phyloP scores from a whole-genome alignment of 2,113 vertebrate genomes.

The Phyllostomus discolor region DNA sequence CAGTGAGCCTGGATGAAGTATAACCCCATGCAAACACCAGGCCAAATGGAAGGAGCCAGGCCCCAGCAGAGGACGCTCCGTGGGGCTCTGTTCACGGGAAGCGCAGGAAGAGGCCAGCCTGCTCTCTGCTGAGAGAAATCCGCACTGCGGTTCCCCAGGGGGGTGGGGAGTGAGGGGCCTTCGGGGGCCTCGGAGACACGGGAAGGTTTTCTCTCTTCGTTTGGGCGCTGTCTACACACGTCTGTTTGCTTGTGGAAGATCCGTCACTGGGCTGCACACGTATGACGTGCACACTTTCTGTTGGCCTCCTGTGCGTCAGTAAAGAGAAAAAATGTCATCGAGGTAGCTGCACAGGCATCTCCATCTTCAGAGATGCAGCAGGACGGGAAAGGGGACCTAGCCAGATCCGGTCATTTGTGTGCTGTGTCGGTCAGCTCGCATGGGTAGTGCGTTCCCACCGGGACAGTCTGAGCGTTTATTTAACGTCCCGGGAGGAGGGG shows the following conservation, averaged over 20 bases:
- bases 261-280: neutral
- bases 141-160: neutral
- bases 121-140: neutral
- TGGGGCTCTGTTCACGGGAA: neutral
- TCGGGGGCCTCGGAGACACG: neutral
- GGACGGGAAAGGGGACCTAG: slow-evolving; percentile 5
- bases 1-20: fast-evolving
- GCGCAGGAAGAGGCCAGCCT: neutral
- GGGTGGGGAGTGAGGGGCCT: neutral
- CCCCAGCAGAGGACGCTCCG: neutral
- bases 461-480: slow-evolving; percentile 74
- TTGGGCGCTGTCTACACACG: neutral
- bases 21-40: neutral
- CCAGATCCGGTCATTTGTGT: slow-evolving; percentile 46
- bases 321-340: neutral
- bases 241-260: neutral
- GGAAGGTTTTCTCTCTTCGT: neutral
- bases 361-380: neutral
- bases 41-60: neutral
- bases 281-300: neutral
- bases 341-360: neutral
- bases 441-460: slow-evolving; percentile 61
- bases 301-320: neutral
- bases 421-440: slow-evolving; percentile 62
- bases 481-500: slow-evolving; percentile 75